Evolutionary conservation across 2,113 vertebrate species (phyloP), one percentile per base, ranked within the genome.

Genomic region (Nymphicus hollandicus): DNA sequence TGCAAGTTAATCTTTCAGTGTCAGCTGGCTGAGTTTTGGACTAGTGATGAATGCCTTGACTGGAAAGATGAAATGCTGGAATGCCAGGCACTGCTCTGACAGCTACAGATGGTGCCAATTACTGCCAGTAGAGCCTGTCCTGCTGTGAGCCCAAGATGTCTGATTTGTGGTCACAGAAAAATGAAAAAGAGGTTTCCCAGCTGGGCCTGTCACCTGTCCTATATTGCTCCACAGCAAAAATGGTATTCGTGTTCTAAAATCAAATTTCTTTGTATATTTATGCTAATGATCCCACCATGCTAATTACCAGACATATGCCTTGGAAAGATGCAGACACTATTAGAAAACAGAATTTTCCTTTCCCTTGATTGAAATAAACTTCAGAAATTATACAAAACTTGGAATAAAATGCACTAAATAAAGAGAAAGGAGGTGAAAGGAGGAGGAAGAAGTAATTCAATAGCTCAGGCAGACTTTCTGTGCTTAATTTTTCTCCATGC

Each of bases 91-190:
- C 96, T 96, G 95, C 93, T 98, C 98, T 98, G 98, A 98, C 98
- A 98, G 98, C 98, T 98, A 98, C 98, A 98, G 98, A 98, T 98
- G 98, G 98, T 98, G 98, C 98, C 98, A 98, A 98, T 98, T 98
- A 98, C 98, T 98, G 98, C 97, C 97, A 98, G 97, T 97, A 98
- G 98, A 98, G 97, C 97, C 97, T 98, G 97, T 98, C 96, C 98
- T 98, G 97, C 98, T 98, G 97, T 92, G 97, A 98, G 97, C 96
- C 98, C 97, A 98, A 97, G 97, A 98, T 98, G 97, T 97, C 98
- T 98, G 98, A 98, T 98, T 98, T 98, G 98, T 98, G 98, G 97
- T 96, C 97, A 97, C 88, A 93, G 97, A 96, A 98, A 98, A 98
- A 98, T 97, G 97, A 97, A 98, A 97, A 97, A 97, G 95, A 97